Evolutionary conservation across 2,113 vertebrate genomes (phyloP), one percentile per base, ranked within the genome.

Genomic region (Indicator indicator): DNA sequence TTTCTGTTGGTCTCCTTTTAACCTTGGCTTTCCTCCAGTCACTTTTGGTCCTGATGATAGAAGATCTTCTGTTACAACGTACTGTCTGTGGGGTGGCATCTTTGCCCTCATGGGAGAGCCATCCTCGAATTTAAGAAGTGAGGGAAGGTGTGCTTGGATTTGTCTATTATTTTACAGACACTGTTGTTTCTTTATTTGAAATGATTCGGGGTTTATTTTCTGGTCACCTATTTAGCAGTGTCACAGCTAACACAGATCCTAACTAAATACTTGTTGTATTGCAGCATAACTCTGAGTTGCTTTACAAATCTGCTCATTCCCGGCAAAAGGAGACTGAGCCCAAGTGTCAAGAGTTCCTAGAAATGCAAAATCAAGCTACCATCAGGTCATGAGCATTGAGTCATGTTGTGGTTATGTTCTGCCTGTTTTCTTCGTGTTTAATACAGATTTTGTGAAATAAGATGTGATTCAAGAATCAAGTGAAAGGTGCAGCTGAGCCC

Each of bases 1-100:
- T 88, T 94, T 95, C 85, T 77, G 50, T 78, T 88, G 72, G 72
- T 95, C 79, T 88, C 69, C 72, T 95, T 94, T 90, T 95, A 91
- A 83, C 95, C 88, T 97, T 95, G 91, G 91, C 82, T 91, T 94
- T 58, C 27, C 16, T 95, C 83, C 94, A 88, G 38, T 46, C 20
- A 2, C 52, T 80, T 85, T 46, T 83, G 68, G 52, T 87, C 18
- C 75, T 71, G 75, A n/a, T 80, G 84, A 78, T 55, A 48, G 82
- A 80, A 74, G 65, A 83, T 56, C 76, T 85, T 44, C 68, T 67
- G 75, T 89, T 77, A 74, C 75, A 71, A 5, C 68, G 60, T 46
- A 26, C 72, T 0, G 1, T 36, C 82, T 86, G 12, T 69, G 82
- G 82, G 64, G 68, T 71, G 93, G 75, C 54, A 54, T 80, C 62